Evolutionary conservation across 2,113 vertebrate species (phyloP), one percentile per base, ranked within the genome.

Genomic region (Polypterus senegalus): DNA sequence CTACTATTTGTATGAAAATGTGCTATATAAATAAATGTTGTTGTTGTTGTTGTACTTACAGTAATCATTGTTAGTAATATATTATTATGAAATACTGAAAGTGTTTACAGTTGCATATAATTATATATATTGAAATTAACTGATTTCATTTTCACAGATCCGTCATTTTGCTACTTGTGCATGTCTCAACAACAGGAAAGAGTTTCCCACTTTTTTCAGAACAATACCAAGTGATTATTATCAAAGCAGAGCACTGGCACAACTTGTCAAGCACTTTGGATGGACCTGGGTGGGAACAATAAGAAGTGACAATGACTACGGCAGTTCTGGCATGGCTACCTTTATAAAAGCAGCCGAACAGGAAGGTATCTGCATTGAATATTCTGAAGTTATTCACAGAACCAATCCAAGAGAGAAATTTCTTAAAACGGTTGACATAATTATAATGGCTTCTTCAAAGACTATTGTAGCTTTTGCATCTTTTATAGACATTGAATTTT

Each of bases 291-390:
- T 76, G 46, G 73, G 73, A 27, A 81, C 78, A 9, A 10, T 86
- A 57, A 83, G 80, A 5, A 80, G 78, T 9, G 77, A 86, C 66
- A 81, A 86, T 55, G 85, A 85, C 63, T 87, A 86, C 61, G 84
- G 85, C 64, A 77, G 53, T 1, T 83, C 83, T 54, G 84, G 82
- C 3, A 84, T 87, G 62, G 81, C 84, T 64, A 73, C 76, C 5
- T 86, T 87, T 59, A 71, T 76, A 3, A 64, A 70, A 59, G 76
- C 79, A 68, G 72, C 84, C 27, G 62, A 54, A 56, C 61, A 69
- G 61, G 61, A 62, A 56, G 80, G 82, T 7, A 80, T 79, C 1
- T 87, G 84, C 53, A 54, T 76, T 27, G 68, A 71, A 6, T 78
- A 76, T 63, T 70, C 74, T 43, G 65, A 61, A 49, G 80, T 73